Conservation (phyloP, 2,797 vertebrate genomes). For the Monodelphis domestica region DNA sequence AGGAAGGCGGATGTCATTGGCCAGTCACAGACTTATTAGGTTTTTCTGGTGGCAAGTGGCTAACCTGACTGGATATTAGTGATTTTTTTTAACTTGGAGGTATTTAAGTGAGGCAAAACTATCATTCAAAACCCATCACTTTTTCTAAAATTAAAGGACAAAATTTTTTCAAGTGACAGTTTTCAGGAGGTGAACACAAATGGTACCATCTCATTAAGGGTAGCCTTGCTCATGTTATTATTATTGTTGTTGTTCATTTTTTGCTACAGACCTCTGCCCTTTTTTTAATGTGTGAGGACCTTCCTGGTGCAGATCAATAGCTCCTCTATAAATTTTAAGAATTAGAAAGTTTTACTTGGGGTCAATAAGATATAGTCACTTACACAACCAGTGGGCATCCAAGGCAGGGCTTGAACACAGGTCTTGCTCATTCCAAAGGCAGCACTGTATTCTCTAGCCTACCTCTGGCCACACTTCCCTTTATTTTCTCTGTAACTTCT, state of each 20-base stretch:
- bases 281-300: background rate
- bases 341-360: background rate
- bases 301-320: background rate
- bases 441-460: background rate
- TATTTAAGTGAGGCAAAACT: conserved; percentile 49
- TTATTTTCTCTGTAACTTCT: background rate
- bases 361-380: background rate
- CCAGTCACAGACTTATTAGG: conserved; percentile 60
- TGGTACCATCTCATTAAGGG: background rate
- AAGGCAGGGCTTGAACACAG: background rate
- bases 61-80: conserved; percentile 23
- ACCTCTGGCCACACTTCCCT: background rate
- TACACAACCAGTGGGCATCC: background rate
- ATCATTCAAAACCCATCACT: conserved; percentile 24
- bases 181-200: background rate
- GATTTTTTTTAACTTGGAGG: background rate
- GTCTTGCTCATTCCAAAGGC: background rate
- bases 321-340: background rate
- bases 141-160: conserved; percentile 44
- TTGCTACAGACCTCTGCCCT: background rate
- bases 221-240: background rate
- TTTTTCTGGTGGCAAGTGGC: conserved; percentile 30
- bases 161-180: background rate
- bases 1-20: conserved; percentile 45
- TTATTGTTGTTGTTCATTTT: background rate